These are phyloP conservation scores for Tipula helvola DNA, from an alignment of 2,888 invertebrate species.

Conservation along the genomic window DNA sequence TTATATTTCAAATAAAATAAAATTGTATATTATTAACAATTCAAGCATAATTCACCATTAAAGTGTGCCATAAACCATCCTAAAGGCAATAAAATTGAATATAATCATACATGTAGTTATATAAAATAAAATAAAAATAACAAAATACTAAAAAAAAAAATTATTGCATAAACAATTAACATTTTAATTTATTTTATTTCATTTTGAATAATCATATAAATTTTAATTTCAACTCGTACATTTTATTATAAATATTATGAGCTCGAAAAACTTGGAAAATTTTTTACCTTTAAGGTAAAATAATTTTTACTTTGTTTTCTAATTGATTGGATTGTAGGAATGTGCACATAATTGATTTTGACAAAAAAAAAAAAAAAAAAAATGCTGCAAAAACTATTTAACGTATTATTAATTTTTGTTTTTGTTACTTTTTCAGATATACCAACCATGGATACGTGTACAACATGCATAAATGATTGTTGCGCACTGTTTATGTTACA, in stretches of 20 bases:
- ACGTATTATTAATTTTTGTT: neutral
- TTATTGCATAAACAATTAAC: neutral
- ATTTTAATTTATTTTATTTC: neutral
- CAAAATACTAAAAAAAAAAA: neutral
- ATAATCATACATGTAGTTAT: neutral
- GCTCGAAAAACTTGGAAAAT: neutral
- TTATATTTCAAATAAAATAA: neutral
- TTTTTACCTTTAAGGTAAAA: neutral
- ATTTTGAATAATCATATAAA: neutral
- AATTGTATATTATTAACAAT: neutral
- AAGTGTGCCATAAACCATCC: conserved; percentile 4
- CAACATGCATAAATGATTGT: neutral
- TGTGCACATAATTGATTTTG: neutral
- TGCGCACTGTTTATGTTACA: neutral
- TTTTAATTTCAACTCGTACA: neutral
- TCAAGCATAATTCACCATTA: neutral
- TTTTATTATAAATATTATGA: neutral
- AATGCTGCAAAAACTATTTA: neutral
- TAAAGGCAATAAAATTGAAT: neutral
- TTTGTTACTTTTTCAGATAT: neutral
- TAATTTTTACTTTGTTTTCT: neutral
- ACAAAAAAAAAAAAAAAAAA: neutral
- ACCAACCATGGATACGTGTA: neutral
- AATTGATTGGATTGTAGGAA: neutral
- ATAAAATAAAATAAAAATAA: neutral